Percentiles rank a stretch among this genome's conserved stretches.
phyloP scores from a whole-genome alignment of 2,888 invertebrate species.

The Amblyteles armatorius region DNA sequence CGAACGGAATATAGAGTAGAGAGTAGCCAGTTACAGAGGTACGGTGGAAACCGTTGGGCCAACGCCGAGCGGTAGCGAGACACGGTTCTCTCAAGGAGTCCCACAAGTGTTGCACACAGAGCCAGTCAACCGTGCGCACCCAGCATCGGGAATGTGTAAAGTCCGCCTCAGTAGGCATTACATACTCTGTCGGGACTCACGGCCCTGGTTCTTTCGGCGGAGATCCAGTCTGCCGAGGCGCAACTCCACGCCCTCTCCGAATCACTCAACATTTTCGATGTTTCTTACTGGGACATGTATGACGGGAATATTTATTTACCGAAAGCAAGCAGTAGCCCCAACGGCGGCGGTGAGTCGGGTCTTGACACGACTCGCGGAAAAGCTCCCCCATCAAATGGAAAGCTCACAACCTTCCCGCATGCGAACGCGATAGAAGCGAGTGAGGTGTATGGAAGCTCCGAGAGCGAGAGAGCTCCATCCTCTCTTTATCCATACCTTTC shows the following conservation, averaged over 20 bases:
- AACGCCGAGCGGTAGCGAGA: slow-evolving; percentile 49
- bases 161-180: neutral
- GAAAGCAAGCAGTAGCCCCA: slow-evolving; percentile 14
- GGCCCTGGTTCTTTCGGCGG: slow-evolving; percentile 21
- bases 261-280: slow-evolving; percentile 54
- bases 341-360: slow-evolving; percentile 40
- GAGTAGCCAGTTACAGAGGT: slow-evolving; percentile 44
- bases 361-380: slow-evolving; percentile 53
- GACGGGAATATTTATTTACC: slow-evolving; percentile 50
- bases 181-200: slow-evolving; percentile 25
- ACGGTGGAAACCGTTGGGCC: neutral
- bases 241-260: slow-evolving; percentile 39
- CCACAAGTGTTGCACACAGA: slow-evolving; percentile 72
- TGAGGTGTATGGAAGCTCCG: slow-evolving; percentile 8
- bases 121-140: slow-evolving; percentile 53
- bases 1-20: slow-evolving; percentile 79
- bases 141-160: slow-evolving; percentile 5
- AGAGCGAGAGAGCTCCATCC: slow-evolving; percentile 7
- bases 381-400: slow-evolving; percentile 49
- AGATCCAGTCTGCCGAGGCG: neutral
- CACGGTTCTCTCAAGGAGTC: slow-evolving; percentile 67
- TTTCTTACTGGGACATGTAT: slow-evolving; percentile 39
- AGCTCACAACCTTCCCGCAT: slow-evolving; percentile 15
- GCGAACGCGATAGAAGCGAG: slow-evolving; percentile 46
- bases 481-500: slow-evolving; percentile 21